Base-by-base conservation (phyloP, 2,113 vertebrate genomes). In the Lagopus leucura region DNA sequence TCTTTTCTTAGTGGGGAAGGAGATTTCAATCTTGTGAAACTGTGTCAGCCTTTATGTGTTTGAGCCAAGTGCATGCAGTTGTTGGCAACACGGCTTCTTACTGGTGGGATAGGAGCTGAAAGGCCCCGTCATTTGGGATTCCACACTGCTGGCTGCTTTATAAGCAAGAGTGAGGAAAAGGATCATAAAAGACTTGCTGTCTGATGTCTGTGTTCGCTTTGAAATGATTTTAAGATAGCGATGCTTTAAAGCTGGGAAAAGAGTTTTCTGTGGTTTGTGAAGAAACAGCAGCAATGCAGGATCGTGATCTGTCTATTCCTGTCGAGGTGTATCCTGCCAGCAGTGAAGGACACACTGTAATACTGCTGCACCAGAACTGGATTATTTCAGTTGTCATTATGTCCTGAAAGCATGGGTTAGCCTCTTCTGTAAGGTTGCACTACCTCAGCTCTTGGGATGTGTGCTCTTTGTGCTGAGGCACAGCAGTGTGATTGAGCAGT, bases 381-480 rank as follows among this genome's bases (percentile, higher is more conserved):
- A 40, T 13, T 21, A 18, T 38, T 63, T 20, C 47, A 72, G 47
- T 50, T 25, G 30, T 63, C 6, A 2, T 72, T 87, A 64, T 6
- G 2, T 74, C 30, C 3, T 34, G 45, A 34, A 52, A 36, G 13
- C 1, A 0, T 1, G 2, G 50, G 15, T 61, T 80, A 66, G 43
- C 36, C 16, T n/a, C 50, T 65, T 24, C 20, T 40, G 9, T 48
- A 36, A 40, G 76, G 10, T 47, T 79, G 60, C 42, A 32, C 8
- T 2, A 1, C 10, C n/a, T 71, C 43, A 36, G 25, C 32, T 48
- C 48, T 55, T 67, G n/a, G 34, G 28, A 11, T 67, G 18, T 5
- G 1, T 42, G 8, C 20, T 69, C 76, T 22, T 67, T 77, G 10
- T 71, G 24, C 14, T 77, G 64, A 36, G 54, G 13, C 21, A 8